Base-by-base conservation (phyloP, 2,113 vertebrate species). In the Emydocephalus ijimae region DNA sequence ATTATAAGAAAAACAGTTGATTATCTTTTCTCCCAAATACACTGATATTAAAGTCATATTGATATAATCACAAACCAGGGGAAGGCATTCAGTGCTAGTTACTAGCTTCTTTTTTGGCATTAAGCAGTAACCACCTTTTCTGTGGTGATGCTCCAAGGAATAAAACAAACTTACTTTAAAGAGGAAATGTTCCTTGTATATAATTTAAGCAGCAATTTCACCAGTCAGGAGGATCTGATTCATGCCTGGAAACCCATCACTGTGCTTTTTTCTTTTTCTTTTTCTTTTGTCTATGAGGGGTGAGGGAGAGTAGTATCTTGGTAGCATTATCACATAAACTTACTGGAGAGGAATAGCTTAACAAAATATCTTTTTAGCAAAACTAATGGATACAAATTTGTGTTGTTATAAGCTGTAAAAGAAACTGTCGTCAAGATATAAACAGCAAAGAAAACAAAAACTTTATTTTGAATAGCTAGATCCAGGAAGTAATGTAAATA, bases 11-110 rank as follows among this genome's bases (percentile, higher is more conserved):
- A 87, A 50, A 12, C 45, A 50, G 23, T 45, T 45, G 23, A 48
- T 26, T 14, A 52, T 26, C 24, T 50, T 48, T 50, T 26, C 10
- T 48, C 24, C 48, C 48, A 21, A 87, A 26, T 87, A 50, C 12
- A 26, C 39, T 18, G 43, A 29, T 61, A 59, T 61, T 21, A 9
- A 20, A 39, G 34, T 54, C 14, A 54, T 81, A 90, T 12, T 52
- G 59, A 18, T 23, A 90, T 93, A 92, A 5, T 64, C 39, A 81
- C 88, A 94, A 94, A 91, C 34, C 57, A 92, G 92, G 74, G 45
- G 11, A 81, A 39, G 4, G 5, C 9, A 87, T 50, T n/a, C 29
- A n/a, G 14, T 50, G 24, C 14, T 45, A 21, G 48, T 52, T 74
- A 54, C 18, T 50, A 74, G 64, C 21, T 48, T n/a, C 29, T 34